Base-by-base conservation (phyloP, 2,113 vertebrate species). In the Oceanites oceanicus region DNA sequence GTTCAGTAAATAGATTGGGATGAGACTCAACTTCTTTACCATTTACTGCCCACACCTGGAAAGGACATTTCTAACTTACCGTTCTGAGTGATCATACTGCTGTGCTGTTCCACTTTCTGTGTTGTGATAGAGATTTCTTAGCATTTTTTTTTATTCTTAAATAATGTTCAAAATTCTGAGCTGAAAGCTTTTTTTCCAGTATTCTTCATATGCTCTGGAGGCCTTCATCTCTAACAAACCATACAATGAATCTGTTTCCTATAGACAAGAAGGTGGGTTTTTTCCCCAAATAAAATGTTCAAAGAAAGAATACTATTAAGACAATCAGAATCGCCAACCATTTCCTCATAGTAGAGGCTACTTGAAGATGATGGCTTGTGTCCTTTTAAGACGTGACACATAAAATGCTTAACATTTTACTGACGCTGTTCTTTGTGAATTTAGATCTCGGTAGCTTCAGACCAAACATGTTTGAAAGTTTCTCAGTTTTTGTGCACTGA, bases 181-280 rank as follows among this genome's bases (percentile, higher is more conserved):
- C 77, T 70, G 36, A 79, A 92, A 66, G 7, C 14, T 65, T 75
- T 17, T 97, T 82, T 88, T 95, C 19, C 30, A 17, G 2, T 79
- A 29, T 73, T 83, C 20, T 91, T 92, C 27, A 42, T 76, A 9
- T 38, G 34, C 4, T 70, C 14, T 76, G 36, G 29, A 79, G 49
- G 14, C 30, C 50, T 86, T 86, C 1, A 34, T 76, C 49, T 86
- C 34, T 82, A 86, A 29, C 16, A 53, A 79, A 72, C 70, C 27
- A 9, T 42, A 27, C 16, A 44, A 36, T 16, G 3, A 88, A 79
- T n/a, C 62, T 58, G 9, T 42, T 88, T 70, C 32, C 12, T 50
- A 15, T 25, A 67, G 45, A n/a, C 34, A 59, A 56, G 15, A 62
- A 53, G 15, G 30, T 56, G 66, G 9, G 0, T 0, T 4, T 6